phyloP scores from a whole-genome alignment of 1,140 invertebrate genomes.

The Neelides sp. region DNA sequence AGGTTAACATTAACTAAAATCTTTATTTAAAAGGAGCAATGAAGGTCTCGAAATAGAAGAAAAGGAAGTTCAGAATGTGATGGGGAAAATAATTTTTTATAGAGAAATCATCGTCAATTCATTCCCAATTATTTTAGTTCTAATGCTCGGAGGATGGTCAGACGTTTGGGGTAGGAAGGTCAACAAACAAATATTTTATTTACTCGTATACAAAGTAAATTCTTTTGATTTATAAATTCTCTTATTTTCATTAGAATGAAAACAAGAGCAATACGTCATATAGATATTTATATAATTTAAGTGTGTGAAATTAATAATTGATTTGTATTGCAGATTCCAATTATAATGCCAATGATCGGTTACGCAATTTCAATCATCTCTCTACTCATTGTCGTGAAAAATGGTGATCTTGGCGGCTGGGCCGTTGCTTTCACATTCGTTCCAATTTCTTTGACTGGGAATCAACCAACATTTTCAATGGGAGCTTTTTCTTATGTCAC shows the following conservation, averaged over 20 bases:
- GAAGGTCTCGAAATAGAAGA: slow-evolving; percentile 8
- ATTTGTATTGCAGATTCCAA: no score
- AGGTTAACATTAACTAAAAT: no score
- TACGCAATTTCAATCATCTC: slow-evolving; percentile 20
- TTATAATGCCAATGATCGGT: slow-evolving; percentile 8
- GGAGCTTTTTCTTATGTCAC: slow-evolving; percentile 78
- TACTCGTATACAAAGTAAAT: not conserved
- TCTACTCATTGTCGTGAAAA: slow-evolving; percentile 40
- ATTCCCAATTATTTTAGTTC: slow-evolving; percentile 43
- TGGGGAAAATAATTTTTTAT: slow-evolving; percentile 44
- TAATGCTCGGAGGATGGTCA: slow-evolving; percentile 49
- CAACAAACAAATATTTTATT: slow-evolving; percentile 26
- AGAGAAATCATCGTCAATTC: slow-evolving; percentile 47
- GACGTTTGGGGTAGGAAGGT: slow-evolving; percentile 48
- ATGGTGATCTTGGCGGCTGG: slow-evolving; percentile 36
- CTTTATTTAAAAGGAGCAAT: not conserved
- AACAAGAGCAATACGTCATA: slow-evolving; percentile 58
- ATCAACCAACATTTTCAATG: slow-evolving; percentile 47
- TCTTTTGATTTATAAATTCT: slow-evolving; percentile 66
- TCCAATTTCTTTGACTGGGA: slow-evolving; percentile 44
- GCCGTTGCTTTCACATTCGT: slow-evolving; percentile 75
- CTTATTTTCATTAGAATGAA: slow-evolving; percentile 63
- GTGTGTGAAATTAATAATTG: no score
- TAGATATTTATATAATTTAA: slow-evolving; percentile 58
- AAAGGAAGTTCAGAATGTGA: slow-evolving; percentile 40